Base-by-base conservation (phyloP, 2,888 invertebrate species). In the Drosophila stalkeri region DNA sequence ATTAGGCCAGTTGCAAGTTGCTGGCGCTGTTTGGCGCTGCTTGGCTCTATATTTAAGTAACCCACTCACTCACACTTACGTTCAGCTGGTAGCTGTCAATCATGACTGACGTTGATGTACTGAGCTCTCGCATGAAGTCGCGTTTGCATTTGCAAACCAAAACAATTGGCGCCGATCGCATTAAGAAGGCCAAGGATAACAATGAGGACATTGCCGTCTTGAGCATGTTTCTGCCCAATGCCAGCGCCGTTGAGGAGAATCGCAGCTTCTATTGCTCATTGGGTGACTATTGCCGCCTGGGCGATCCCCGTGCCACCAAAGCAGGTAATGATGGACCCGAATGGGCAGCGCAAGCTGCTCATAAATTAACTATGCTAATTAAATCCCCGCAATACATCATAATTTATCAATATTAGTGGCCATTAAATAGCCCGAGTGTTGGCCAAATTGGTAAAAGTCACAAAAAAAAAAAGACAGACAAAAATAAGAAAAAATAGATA, bases 161-260 rank as follows among this genome's bases (percentile, higher is more conserved):
- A 94, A 97, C 96, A 43, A 96, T 96, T 60, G 97, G 97, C n/a
- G 96, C 96, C 89, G 97, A 97, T 18, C 94, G 97, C 92, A 97
- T 97, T 90, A 95, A 95, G 83, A 94, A 95, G 91, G 97, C 97
- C 74, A 95, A 96, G 93, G 96, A 97, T 88, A 96, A 96, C 91
- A 97, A 97, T 93, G 97, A 97, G 93, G 98, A 98, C 94, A 95
- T 97, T 72, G 97, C 97, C 62, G 95, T 98, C 86, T 94, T 97
- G 86, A 97, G 97, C 79, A 97, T 97, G 96, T 96, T 97, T 91
- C 94, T 97, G 72, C 96, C 97, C 52, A 94, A 94, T 72, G 91
- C 92, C 64, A 94, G 94, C 85, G 94, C 95, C 43, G 94, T 94
- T 55, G 94, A 94, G 88, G 95, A 95, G 89, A 96, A 95, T 90